phyloP scores from a whole-genome alignment of 2,113 vertebrate genomes.

The Eptesicus fuscus region DNA sequence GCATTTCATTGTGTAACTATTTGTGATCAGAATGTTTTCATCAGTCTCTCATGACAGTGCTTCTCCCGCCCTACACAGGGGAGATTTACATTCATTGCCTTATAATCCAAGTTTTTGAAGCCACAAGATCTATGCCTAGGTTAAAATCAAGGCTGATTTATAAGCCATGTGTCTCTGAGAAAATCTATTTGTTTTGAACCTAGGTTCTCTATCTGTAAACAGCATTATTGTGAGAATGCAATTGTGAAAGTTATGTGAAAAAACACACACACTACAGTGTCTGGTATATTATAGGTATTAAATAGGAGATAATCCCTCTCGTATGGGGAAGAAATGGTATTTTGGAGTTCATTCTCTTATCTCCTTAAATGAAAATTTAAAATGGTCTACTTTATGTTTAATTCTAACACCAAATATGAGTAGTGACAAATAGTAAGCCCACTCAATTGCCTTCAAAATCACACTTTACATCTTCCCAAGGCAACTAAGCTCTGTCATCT shows the following conservation, averaged over 20 bases:
- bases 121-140: neutral
- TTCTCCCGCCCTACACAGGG: neutral
- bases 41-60: neutral
- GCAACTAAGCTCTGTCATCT: conserved; percentile 7
- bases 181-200: neutral
- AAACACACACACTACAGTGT: neutral
- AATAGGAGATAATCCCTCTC: neutral
- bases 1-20: neutral
- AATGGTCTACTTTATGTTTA: neutral
- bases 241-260: neutral
- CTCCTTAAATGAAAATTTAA: neutral
- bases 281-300: neutral
- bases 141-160: neutral
- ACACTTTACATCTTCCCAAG: neutral
- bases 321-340: neutral
- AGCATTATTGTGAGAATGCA: neutral
- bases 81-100: neutral
- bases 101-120: neutral
- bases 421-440: neutral
- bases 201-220: neutral
- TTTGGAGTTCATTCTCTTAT: neutral
- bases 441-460: neutral
- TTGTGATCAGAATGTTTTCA: neutral
- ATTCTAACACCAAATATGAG: neutral
- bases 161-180: neutral